These are phyloP conservation scores for Cheilosia vernalis DNA, from an alignment of 2,888 invertebrate genomes.

Conservation along the genomic window DNA sequence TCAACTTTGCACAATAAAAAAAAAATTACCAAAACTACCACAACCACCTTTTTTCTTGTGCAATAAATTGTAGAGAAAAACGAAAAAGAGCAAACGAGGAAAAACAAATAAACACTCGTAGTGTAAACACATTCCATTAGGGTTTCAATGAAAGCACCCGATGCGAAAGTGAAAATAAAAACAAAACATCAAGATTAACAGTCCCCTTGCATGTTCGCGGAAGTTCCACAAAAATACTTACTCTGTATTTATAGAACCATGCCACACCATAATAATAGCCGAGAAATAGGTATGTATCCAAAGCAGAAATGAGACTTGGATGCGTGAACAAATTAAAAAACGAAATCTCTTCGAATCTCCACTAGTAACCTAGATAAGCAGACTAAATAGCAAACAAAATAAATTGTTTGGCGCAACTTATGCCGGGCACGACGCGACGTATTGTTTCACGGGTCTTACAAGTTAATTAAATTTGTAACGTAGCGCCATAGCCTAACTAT, in stretches of 20 bases:
- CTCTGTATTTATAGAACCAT: conserved; percentile 40
- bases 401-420: conserved; percentile 3
- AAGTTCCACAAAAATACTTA: conserved; percentile 31
- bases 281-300: background rate
- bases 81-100: conserved; percentile 8
- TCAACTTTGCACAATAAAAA: conserved; percentile 26
- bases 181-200: conserved; percentile 30
- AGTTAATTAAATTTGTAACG: conserved; percentile 50
- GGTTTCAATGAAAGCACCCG: conserved; percentile 38
- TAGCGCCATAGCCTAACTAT: conserved; percentile 29
- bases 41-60: conserved; percentile 7
- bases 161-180: conserved; percentile 30
- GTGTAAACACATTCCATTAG: conserved; percentile 46
- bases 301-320: conserved; percentile 9
- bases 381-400: background rate
- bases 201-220: conserved; percentile 60
- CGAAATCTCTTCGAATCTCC: conserved; percentile 30
- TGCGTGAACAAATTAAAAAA: conserved; percentile 24
- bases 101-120: conserved; percentile 44
- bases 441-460: conserved; percentile 48
- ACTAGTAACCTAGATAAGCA: conserved; percentile 53
- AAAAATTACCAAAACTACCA: conserved; percentile 3
- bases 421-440: background rate
- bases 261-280: background rate
- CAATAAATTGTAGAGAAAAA: conserved; percentile 5